Evolutionary conservation across 2,797 vertebrate genomes (phyloP), one percentile per base, ranked within the genome.

Genomic region (Crenuchus spilurus): DNA sequence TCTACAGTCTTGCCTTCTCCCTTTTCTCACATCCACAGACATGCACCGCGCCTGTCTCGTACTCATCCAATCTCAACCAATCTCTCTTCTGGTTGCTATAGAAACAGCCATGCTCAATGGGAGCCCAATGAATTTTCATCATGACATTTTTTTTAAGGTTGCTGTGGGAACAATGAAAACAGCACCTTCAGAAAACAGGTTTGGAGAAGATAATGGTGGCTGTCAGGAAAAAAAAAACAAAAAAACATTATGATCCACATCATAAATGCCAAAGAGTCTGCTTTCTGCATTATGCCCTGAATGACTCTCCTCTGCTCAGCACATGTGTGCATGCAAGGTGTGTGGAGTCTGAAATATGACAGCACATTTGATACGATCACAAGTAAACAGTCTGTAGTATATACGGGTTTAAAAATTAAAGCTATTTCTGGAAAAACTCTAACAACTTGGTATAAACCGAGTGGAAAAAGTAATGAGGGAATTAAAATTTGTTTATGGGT

Each of bases 91-190:
- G 57, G 85, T 86, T 55, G 77, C 68, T 81, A 83, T 83, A 80
- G 81, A 80, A 83, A 83, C 81, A 80, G 77, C 75, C 72, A 84
- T 82, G 72, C 79, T 80, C 75, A 76, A 76, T 72, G 72, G 75
- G 74, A 75, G 62, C 64, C 64, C 9, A 33, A 74, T 80, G 76
- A 76, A 82, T 84, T 80, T 82, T 82, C 75, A 72, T 80, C 75
- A 68, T 75, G 64, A 62, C 60, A 66, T 70, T 77, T 72, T 79
- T 68, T 78, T 82, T 75, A 71, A 70, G 74, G 76, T 76, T 75
- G 73, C 77, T 67, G 58, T 79, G 78, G 80, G 76, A 80, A 80
- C 83, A 82, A 77, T 80, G 70, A 74, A 82, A 82, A 84, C 78
- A 80, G 70, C 67, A 69, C 72, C 65, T 76, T 75, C 52, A 42